A percentile compares a stretch with the other conserved stretches of the same genome.
Evolutionary conservation across 2,113 vertebrate species (phyloP).

Genomic region (Colaptes auratus): DNA sequence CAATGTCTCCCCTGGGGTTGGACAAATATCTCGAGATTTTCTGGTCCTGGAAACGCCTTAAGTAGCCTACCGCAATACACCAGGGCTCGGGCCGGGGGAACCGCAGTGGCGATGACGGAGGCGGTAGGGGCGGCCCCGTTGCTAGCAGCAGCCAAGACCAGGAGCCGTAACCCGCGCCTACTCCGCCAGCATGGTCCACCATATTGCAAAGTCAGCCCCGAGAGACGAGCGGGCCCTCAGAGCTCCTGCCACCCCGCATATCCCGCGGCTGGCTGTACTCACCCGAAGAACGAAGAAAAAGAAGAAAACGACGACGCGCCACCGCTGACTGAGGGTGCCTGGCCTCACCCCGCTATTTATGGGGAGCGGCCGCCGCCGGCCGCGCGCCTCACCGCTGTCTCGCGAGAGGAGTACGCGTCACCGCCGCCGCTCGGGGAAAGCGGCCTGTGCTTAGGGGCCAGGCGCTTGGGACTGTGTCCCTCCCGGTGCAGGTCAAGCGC

Average conservation of each 20-base stretch:
- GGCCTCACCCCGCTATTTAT: constrained; percentile 1
- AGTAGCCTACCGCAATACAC: fast-evolving
- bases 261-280: background rate
- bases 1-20: fast-evolving
- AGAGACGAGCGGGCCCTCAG: too few species aligned
- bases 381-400: background rate
- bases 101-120: too few species aligned
- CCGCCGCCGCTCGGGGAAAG: background rate
- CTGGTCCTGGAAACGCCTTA: fast-evolving
- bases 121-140: background rate
- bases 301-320: background rate
- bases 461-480: background rate
- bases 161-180: background rate
- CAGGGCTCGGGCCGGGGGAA: fast-evolving
- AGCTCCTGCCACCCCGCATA: background rate
- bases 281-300: background rate
- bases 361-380: background rate
- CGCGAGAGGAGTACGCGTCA: background rate
- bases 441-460: too few species aligned
- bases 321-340: fast-evolving
- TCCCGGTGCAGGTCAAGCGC: fast-evolving
- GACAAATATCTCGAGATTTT: too few species aligned
- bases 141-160: too few species aligned
- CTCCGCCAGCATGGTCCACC: background rate
- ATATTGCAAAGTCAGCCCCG: background rate